These are phyloP conservation scores for Gallinago undulata DNA, from an alignment of 2,113 vertebrate species.

Conservation along the genomic window DNA sequence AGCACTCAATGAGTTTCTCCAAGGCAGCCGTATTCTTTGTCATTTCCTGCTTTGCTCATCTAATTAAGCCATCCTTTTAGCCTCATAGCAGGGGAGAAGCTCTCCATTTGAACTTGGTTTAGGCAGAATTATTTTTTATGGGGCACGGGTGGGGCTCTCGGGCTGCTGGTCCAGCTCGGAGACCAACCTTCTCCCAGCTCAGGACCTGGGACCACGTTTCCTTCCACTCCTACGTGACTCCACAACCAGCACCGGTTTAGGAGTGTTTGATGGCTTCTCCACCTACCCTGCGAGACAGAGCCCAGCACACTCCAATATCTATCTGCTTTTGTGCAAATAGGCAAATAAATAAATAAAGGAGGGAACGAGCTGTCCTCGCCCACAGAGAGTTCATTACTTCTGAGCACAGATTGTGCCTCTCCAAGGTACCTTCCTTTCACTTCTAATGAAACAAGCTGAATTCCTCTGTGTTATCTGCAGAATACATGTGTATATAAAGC, in stretches of 20 bases:
- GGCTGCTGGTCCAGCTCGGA: neutral
- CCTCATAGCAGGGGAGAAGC: neutral
- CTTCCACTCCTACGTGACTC: accelerated
- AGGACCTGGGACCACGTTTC: accelerated
- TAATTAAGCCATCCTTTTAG: neutral
- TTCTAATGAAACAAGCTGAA: neutral
- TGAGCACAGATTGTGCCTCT: neutral
- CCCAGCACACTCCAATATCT: accelerated
- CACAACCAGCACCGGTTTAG: accelerated
- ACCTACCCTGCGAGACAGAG: neutral
- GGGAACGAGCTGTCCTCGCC: neutral
- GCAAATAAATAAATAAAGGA: neutral
- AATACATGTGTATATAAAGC: neutral
- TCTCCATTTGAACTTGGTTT: neutral
- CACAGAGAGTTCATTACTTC: neutral
- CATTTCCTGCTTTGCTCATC: neutral
- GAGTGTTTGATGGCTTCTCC: neutral
- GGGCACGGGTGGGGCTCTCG: accelerated
- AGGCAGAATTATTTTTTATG: neutral
- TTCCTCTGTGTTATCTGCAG: neutral
- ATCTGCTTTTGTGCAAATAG: accelerated
- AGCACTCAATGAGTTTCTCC: accelerated
- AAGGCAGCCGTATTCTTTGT: neutral
- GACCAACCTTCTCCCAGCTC: accelerated
- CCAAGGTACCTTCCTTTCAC: neutral